Conservation (phyloP, 2,888 invertebrate species). For the Meghimatium bilineatum region DNA sequence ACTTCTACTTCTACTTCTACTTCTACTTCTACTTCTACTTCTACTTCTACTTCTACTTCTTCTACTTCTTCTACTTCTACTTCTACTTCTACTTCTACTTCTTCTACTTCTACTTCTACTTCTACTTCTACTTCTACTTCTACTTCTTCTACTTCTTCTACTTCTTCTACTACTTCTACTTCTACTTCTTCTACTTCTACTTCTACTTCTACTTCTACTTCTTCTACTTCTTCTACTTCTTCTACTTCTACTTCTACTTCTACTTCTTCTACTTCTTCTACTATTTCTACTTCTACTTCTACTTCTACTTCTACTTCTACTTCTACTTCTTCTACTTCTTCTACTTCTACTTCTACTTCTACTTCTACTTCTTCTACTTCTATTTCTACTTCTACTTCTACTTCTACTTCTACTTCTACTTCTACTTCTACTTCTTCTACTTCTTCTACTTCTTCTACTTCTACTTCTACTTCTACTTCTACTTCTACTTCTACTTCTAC, state of each 20-base stretch:
- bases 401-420: background rate
- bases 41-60: background rate
- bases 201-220: background rate
- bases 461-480: constrained; percentile 1
- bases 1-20: background rate
- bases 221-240: background rate
- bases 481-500: background rate
- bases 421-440: background rate
- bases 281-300: background rate
- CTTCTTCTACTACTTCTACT: constrained; percentile 3
- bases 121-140: background rate
- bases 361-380: background rate
- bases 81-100: constrained; percentile 1
- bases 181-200: background rate
- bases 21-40: background rate
- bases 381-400: background rate
- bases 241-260: background rate
- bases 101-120: constrained; percentile 11
- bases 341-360: background rate
- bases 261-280: background rate
- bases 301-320: background rate
- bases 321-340: background rate
- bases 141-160: background rate
- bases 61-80: background rate
- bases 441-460: background rate